Conservation (phyloP, 1,140 invertebrate genomes). For the Papilio machaon region DNA sequence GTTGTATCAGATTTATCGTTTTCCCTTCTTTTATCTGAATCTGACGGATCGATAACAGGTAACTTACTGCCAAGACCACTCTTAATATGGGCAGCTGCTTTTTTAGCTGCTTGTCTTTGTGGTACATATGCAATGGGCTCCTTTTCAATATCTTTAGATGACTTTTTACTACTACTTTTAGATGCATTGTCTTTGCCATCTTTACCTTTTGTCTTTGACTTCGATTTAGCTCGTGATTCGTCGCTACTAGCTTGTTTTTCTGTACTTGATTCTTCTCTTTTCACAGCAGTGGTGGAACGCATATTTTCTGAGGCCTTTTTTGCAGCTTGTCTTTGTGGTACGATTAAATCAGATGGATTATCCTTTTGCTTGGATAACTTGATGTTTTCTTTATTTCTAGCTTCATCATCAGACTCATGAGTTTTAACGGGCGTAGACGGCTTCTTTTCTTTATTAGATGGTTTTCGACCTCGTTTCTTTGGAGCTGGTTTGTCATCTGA, state of each 20-base stretch:
- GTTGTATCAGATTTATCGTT: conserved; percentile 58
- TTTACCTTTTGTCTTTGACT: conserved; percentile 71
- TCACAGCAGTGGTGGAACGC: conserved; percentile 83
- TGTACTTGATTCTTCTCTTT: conserved; percentile 72
- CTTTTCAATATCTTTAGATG: conserved; percentile 79
- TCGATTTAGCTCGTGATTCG: conserved; percentile 75
- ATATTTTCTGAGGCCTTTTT: conserved; percentile 95
- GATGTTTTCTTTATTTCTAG: conserved; percentile 83
- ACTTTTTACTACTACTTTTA: conserved; percentile 83
- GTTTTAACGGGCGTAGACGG: conserved; percentile 56
- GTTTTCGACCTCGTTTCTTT: conserved; percentile 74
- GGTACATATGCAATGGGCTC: conserved; percentile 93
- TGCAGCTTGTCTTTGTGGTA: conserved; percentile 94
- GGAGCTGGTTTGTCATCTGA: conserved; percentile 75
- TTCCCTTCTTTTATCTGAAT: conserved; percentile 79
- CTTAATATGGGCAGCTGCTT: conserved; percentile 94
- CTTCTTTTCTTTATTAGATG: conserved; percentile 75
- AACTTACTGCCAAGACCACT: conserved; percentile 87
- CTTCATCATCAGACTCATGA: conserved; percentile 76
- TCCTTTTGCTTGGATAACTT: conserved; percentile 84
- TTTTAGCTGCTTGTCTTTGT: conserved; percentile 94
- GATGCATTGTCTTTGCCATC: conserved; percentile 64
- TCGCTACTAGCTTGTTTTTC: conserved; percentile 69
- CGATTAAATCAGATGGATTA: conserved; percentile 90
- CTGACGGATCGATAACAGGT: conserved; percentile 75